Evolutionary conservation across 2,113 vertebrate species (phyloP).

Genomic region (Macquaria australasica): DNA sequence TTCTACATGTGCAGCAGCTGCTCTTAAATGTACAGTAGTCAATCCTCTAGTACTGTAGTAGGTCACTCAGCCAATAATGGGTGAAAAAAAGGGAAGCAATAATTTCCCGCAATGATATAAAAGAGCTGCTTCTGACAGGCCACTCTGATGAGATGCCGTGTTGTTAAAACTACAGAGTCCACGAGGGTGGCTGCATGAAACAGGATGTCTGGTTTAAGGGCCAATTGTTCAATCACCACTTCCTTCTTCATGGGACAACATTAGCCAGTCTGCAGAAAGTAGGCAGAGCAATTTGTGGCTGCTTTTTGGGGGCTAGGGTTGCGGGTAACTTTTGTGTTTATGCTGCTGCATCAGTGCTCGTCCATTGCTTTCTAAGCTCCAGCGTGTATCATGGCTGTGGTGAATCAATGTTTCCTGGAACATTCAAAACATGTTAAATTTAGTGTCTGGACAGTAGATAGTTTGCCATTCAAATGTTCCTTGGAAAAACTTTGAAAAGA

Average conservation of each 20-base stretch:
- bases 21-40: not conserved
- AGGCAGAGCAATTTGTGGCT: not conserved
- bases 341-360: too few species aligned
- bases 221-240: constrained; percentile 61
- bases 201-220: constrained; percentile 62
- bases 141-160: not conserved
- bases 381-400: not conserved
- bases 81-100: constrained; percentile 26
- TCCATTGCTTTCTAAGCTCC: not conserved
- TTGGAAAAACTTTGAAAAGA: not conserved
- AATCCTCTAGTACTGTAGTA: too few species aligned
- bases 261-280: not conserved
- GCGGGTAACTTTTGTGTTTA: not conserved
- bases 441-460: not conserved
- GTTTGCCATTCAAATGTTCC: constrained; percentile 29
- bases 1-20: not conserved
- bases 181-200: constrained; percentile 23
- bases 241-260: constrained; percentile 26
- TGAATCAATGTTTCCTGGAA: constrained; percentile 18
- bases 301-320: not conserved
- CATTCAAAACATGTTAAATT: not conserved
- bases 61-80: constrained; percentile 11
- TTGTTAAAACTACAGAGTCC: constrained; percentile 13
- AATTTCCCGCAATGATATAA: not conserved
- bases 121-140: not conserved